Conservation (phyloP, 2,797 vertebrate species). For the Coregonus suidteri region DNA sequence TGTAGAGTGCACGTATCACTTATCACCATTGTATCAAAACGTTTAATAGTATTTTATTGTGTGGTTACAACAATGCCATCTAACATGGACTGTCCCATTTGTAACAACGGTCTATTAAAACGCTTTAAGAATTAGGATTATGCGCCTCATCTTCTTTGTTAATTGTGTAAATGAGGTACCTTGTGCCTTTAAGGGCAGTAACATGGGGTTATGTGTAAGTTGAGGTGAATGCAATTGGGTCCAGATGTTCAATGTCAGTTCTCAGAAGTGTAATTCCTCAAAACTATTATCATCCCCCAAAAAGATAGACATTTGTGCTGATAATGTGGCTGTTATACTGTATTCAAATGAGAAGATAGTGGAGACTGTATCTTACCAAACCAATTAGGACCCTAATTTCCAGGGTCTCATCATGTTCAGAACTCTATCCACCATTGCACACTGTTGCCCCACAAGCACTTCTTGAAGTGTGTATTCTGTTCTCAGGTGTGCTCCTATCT, state of each 20-base stretch:
- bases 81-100: conserved; percentile 12
- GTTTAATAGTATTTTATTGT: conserved; percentile 42
- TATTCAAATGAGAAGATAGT: neutral
- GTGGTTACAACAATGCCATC: conserved; percentile 25
- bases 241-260: neutral
- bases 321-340: neutral
- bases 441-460: neutral
- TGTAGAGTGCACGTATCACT: conserved; percentile 28
- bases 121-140: conserved; percentile 41
- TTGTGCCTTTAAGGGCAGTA: neutral
- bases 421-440: neutral
- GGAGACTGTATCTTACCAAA: neutral
- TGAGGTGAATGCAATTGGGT: neutral
- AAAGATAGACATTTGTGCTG: neutral
- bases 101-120: conserved; percentile 29
- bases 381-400: conserved; percentile 5
- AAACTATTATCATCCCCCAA: neutral
- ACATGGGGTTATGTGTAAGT: neutral
- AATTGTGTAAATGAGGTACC: neutral
- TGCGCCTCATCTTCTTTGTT: neutral
- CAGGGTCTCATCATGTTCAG: conserved; percentile 8
- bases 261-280: neutral
- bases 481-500: conserved; percentile 40
- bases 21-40: conserved; percentile 24
- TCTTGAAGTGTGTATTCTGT: conserved; percentile 10